A percentile compares a stretch with the other conserved stretches of the same genome.
phyloP scores from a whole-genome alignment of 2,888 invertebrate species.

The Standfussiana lucernea region DNA sequence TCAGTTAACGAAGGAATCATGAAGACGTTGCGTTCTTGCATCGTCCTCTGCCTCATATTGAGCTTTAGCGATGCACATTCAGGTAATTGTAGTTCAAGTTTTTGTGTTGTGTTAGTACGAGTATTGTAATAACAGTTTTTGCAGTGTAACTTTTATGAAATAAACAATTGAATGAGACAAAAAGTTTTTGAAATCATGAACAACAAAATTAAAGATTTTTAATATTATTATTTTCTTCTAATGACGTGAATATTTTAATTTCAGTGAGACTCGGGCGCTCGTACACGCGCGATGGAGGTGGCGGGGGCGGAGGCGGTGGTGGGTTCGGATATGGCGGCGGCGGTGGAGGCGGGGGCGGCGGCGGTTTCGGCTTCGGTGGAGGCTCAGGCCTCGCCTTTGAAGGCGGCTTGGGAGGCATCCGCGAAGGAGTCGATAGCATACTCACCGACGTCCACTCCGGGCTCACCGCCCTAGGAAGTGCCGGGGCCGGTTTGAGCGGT shows the following conservation, averaged over 20 bases:
- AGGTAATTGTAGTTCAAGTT: conserved; percentile 70
- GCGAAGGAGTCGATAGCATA: conserved; percentile 77
- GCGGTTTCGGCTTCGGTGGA: conserved; percentile 68
- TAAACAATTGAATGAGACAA: conserved; percentile 3
- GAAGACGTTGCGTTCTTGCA: conserved; percentile 76
- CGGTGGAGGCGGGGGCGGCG: conserved; percentile 71
- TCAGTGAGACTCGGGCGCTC: conserved; percentile 82
- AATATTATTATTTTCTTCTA: conserved; percentile 15
- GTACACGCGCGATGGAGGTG: conserved; percentile 72
- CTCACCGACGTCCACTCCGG: conserved; percentile 78
- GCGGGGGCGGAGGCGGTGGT: conserved; percentile 68
- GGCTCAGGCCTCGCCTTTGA: conserved; percentile 69
- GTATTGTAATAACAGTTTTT: conserved; percentile 33
- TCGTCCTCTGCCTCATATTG: conserved; percentile 72
- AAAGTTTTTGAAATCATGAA: not conserved
- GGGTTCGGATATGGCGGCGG: conserved; percentile 62
- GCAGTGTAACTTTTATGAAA: conserved; percentile 1
- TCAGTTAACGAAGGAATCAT: conserved; percentile 80
- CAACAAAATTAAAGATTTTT: not conserved
- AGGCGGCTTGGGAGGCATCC: conserved; percentile 71
- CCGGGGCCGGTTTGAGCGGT: conserved; percentile 62
- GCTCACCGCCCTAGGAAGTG: conserved; percentile 68
- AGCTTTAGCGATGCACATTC: conserved; percentile 70
- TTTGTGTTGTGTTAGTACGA: conserved; percentile 30
- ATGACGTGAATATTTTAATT: conserved; percentile 59